Conservation (phyloP, 2,888 invertebrate species). For the Panopea generosa region DNA sequence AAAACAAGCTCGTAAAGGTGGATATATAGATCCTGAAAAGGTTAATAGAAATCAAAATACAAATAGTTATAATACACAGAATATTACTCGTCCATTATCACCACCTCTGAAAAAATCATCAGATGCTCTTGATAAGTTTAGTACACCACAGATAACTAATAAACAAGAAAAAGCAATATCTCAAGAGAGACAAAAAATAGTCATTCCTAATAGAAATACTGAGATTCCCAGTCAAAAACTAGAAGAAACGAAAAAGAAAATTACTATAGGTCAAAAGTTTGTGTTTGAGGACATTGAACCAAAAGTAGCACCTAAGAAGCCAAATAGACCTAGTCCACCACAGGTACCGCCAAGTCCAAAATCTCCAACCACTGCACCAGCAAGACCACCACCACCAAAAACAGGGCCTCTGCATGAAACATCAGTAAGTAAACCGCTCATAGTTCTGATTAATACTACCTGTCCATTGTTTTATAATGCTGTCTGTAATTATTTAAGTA, state of each 20-base stretch:
- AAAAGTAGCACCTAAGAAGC: constrained; percentile 25
- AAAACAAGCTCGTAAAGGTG: constrained; percentile 70
- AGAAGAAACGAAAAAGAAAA: constrained; percentile 49
- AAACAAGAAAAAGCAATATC: constrained; percentile 27
- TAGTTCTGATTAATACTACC: neutral
- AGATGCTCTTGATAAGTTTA: constrained; percentile 25
- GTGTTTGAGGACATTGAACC: constrained; percentile 46
- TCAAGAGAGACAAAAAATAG: constrained; percentile 26
- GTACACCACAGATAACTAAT: neutral
- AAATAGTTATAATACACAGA: constrained; percentile 11
- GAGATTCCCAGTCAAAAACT: neutral
- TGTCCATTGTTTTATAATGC: too few relatives aligned
- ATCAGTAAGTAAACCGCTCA: neutral
- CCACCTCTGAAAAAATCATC: constrained; percentile 26
- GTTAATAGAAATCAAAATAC: constrained; percentile 18
- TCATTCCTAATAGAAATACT: neutral
- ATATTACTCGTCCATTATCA: constrained; percentile 29
- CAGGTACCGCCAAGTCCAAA: constrained; percentile 10
- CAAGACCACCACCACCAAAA: constrained; percentile 61
- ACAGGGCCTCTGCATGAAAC: neutral
- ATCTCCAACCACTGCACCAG: constrained; percentile 16
- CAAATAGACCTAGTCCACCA: constrained; percentile 10
- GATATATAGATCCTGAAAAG: constrained; percentile 76
- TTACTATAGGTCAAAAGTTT: constrained; percentile 66
- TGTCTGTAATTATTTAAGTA: too few relatives aligned